Conservation (phyloP, 1,140 invertebrate species). For the Adelges cooleyi region DNA sequence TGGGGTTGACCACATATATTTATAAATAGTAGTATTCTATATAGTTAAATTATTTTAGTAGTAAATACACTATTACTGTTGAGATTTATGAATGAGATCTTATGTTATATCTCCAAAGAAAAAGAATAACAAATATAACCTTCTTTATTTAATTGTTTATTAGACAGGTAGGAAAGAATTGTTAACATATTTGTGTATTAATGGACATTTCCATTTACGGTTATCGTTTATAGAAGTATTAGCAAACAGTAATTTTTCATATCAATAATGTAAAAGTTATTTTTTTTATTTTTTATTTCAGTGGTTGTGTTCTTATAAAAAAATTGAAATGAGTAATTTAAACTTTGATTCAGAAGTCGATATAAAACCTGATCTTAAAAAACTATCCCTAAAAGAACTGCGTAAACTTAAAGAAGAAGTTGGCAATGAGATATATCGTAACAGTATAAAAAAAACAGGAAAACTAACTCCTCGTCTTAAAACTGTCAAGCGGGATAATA, state of each 20-base stretch:
- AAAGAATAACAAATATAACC: too few relatives aligned
- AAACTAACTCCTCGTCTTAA: background rate
- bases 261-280: background rate
- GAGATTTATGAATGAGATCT: too few relatives aligned
- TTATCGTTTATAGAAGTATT: too few relatives aligned
- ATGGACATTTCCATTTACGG: too few relatives aligned
- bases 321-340: conserved; percentile 21
- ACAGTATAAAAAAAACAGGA: background rate
- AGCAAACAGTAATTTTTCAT: background rate
- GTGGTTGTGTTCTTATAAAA: background rate
- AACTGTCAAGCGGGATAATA: background rate
- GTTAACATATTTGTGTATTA: too few relatives aligned
- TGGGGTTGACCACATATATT: too few relatives aligned
- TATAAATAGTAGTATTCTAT: too few relatives aligned
- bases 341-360: background rate
- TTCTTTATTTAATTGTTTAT: too few relatives aligned
- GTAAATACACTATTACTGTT: too few relatives aligned
- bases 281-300: conserved; percentile 24
- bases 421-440: background rate
- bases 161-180: too few relatives aligned
- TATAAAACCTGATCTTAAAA: conserved; percentile 22
- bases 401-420: conserved; percentile 20
- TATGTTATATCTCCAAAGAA: too few relatives aligned
- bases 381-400: conserved; percentile 16
- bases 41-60: too few relatives aligned